Evolutionary conservation across 2,113 vertebrate species (phyloP).

Genomic region (Atrichornis clamosus): DNA sequence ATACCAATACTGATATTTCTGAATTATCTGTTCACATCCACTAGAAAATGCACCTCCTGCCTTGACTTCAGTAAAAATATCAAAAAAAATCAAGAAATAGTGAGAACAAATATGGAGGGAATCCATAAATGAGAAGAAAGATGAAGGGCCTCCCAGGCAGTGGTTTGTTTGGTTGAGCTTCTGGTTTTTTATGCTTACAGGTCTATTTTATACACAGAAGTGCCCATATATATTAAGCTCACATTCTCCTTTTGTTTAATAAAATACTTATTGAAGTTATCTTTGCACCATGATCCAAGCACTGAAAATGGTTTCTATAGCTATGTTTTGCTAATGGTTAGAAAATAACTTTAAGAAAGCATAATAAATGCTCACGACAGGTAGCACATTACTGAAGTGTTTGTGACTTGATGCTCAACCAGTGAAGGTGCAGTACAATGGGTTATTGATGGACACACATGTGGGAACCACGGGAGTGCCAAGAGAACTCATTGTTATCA

Average conservation of each 20-base stretch:
- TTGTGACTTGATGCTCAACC: slow-evolving; percentile 42
- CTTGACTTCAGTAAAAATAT: background rate
- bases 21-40: background rate
- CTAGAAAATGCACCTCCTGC: background rate
- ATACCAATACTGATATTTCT: background rate
- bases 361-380: slow-evolving; percentile 21
- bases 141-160: background rate
- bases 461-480: slow-evolving; percentile 40
- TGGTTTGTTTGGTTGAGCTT: background rate
- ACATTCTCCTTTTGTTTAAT: background rate
- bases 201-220: background rate
- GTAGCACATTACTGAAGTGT: slow-evolving; percentile 40
- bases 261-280: background rate
- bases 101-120: background rate
- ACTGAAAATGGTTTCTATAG: background rate
- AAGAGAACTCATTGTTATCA: slow-evolving; percentile 49
- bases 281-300: background rate
- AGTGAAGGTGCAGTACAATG: slow-evolving; percentile 22
- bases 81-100: background rate
- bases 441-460: slow-evolving; percentile 20
- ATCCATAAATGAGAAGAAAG: background rate
- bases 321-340: background rate
- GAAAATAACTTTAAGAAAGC: slow-evolving; percentile 5
- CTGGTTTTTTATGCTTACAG: background rate
- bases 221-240: background rate